Evolutionary conservation across 1,140 invertebrate genomes (phyloP).

Genomic region (Chrysoperla carnea): DNA sequence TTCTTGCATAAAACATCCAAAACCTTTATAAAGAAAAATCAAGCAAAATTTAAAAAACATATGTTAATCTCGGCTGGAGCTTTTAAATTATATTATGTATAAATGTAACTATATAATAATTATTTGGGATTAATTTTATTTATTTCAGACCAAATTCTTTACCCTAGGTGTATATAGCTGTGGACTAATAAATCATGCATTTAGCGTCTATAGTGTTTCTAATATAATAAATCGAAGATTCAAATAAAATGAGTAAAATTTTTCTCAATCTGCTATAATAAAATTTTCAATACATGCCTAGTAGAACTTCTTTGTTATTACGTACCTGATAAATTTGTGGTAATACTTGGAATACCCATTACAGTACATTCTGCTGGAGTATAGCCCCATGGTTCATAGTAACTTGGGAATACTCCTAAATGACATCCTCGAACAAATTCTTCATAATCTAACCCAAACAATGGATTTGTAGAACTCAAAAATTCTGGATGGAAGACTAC

Average conservation of each 20-base stretch:
- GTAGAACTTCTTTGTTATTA: not conserved
- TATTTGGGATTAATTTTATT: too few species aligned
- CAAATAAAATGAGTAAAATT: too few species aligned
- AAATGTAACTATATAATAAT: too few species aligned
- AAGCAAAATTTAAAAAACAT: constrained; percentile 1
- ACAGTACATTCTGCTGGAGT: constrained; percentile 99
- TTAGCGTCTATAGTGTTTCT: too few species aligned
- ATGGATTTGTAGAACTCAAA: constrained; percentile 90
- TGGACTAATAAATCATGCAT: too few species aligned
- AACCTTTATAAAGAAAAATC: constrained; percentile 36
- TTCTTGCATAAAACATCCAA: constrained; percentile 98
- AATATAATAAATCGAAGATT: too few species aligned
- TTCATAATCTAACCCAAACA: constrained; percentile 97
- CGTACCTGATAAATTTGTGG: constrained; percentile 55
- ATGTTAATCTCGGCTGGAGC: too few species aligned
- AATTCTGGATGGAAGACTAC: constrained; percentile 99
- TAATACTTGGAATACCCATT: constrained; percentile 96
- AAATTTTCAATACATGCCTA: too few species aligned
- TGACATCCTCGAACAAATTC: constrained; percentile 99
- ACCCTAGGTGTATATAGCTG: too few species aligned
- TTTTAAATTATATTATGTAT: too few species aligned
- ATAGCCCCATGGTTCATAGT: constrained; percentile 99
- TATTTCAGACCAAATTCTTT: too few species aligned
- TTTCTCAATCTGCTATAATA: too few species aligned
- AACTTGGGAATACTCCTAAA: constrained; percentile 89